Base-by-base conservation (phyloP, 2,888 invertebrate species). In the Carterocephalus palaemon region DNA sequence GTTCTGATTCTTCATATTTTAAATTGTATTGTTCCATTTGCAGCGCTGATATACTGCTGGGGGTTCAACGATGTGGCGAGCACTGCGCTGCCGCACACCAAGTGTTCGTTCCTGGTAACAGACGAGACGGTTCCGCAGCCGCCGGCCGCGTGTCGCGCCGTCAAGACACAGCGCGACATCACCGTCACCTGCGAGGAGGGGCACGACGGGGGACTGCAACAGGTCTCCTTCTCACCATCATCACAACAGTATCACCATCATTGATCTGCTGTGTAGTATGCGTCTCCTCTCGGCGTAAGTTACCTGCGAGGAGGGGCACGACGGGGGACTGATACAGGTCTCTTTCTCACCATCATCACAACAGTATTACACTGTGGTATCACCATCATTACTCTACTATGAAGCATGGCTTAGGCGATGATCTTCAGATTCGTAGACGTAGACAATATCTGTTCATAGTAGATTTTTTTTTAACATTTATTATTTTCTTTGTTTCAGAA, bases 271-370 rank as follows among this genome's bases (percentile, higher is more conserved):
- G n/a, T n/a, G n/a, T n/a, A n/a, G n/a, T n/a, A n/a, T n/a, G n/a
- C n/a, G n/a, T n/a, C n/a, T n/a, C n/a, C n/a, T n/a, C n/a, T n/a
- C n/a, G n/a, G n/a, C n/a, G n/a, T n/a, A n/a, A n/a, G 63, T 84
- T 13, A 61, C 59, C 0, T 86, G 86, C 50, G 63, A 70, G 19
- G 71, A 74, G 45, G 83, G 84, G 4, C 78, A 85, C 43, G 70
- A 83, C 39, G 86, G 85, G 0, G 85, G 86, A 9, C 48, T 82
- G 19, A 68, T 67, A 9, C 86, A 86, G 72, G 86, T 83, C 51
- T n/a, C n/a, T n/a, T n/a, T n/a, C n/a, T 6, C n/a, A 16, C n/a
- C n/a, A n/a, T n/a, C n/a, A n/a, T n/a, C n/a, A n/a, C n/a, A n/a
- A n/a, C n/a, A n/a, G n/a, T n/a, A n/a, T n/a, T n/a, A n/a, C n/a